These are phyloP conservation scores for Aplodontia rufa DNA, from an alignment of 2,113 vertebrate genomes.

Conservation along the genomic window DNA sequence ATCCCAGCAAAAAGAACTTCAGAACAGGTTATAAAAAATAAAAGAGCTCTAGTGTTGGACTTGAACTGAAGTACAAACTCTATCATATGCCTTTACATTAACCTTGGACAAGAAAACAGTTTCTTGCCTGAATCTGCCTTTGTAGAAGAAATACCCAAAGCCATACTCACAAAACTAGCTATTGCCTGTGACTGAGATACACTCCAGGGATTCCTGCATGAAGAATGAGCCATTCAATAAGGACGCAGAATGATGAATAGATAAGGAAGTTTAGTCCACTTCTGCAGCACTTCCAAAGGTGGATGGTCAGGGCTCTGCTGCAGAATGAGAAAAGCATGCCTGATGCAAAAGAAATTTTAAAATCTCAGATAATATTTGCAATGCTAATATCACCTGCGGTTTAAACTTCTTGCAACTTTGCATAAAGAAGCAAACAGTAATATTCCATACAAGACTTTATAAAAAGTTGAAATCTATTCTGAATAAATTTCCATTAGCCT, in stretches of 20 bases:
- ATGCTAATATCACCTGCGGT: background rate
- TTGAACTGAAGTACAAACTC: background rate
- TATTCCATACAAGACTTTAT: conserved; percentile 32
- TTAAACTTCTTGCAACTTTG: conserved; percentile 60
- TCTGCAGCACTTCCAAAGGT: background rate
- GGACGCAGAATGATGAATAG: background rate
- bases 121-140: background rate
- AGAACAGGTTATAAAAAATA: background rate
- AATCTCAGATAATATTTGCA: background rate
- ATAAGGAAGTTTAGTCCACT: background rate
- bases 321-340: background rate
- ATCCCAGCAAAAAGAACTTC: background rate
- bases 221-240: background rate
- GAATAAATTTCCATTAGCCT: conserved; percentile 31
- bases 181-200: background rate
- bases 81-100: background rate
- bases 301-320: background rate
- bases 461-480: conserved; percentile 28
- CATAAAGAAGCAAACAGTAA: background rate
- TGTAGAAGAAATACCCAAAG: conserved; percentile 15
- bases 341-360: background rate
- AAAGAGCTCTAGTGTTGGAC: background rate
- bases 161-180: background rate
- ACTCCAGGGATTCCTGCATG: background rate
- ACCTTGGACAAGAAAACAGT: background rate